Evolutionary conservation across 2,797 vertebrate species (phyloP), one percentile per base, ranked within the genome.

Genomic region (Spea hammondii): DNA sequence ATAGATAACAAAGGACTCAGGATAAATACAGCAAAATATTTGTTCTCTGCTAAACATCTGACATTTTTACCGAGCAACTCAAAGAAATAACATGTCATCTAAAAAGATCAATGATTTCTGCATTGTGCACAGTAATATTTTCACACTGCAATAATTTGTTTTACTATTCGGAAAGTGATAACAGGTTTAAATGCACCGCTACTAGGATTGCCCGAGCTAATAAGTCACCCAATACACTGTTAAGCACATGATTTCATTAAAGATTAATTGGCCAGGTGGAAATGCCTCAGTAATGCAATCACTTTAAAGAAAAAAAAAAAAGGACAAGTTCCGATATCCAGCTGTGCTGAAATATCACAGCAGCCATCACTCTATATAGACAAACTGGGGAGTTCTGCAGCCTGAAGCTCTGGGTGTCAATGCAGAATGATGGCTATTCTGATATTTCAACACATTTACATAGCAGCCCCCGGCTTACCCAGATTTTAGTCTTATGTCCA

Each of bases 281-380:
- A 79, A 73, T 73, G 65, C 64, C 51, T 78, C 64, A 53, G 68
- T 60, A 65, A 72, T 79, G 32, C 44, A 68, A 73, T 79, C 70
- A 67, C 48, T 66, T 32, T 55, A n/a, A 54, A 54, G 46, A 32
- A 32, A 32, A 32, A 32, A 32, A 3, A 59, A 32, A 3, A 59
- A 53, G 49, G 62, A 72, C 51, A 66, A 72, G 60, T 72, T 50
- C 13, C n/a, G 9, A 13, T 48, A 65, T 65, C 60, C 68, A 78
- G 45, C 59, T 64, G 48, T 64, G n/a, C 7, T 49, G 11, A 78
- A 53, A 64, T 77, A 70, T 47, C 65, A 72, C 17, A 13, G 48
- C 49, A 50, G 65, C 32, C 65, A 74, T 62, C 72, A 69, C 45
- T 53, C 12, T 67, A 13, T 59, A 66, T 53, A 57, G 49, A 65